phyloP scores from a whole-genome alignment of 2,797 vertebrate species.

The Garrulus glandarius region DNA sequence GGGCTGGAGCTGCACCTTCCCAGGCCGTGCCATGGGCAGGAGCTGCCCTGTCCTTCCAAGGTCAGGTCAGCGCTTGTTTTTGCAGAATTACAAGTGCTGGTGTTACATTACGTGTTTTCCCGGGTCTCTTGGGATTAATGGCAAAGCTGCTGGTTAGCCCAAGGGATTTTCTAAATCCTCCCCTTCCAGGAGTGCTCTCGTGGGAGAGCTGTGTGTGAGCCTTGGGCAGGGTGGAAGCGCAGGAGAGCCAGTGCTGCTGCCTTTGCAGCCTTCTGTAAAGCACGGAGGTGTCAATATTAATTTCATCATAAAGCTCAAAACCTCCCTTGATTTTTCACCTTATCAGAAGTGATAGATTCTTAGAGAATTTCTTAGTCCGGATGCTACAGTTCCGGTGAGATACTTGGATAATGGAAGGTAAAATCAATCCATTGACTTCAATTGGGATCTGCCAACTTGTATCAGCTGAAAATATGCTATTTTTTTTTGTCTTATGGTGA shows the following conservation, averaged over 20 bases:
- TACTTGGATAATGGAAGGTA: neutral
- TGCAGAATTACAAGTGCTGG: neutral
- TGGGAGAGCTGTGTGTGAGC: neutral
- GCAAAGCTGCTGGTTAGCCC: neutral
- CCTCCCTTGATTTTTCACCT: neutral
- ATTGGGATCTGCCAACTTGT: neutral
- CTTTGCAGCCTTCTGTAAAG: neutral
- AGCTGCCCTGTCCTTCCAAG: neutral
- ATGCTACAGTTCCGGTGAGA: neutral
- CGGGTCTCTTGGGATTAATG: neutral
- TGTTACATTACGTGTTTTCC: neutral
- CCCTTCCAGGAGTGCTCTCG: rapidly evolving
- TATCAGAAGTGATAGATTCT: neutral
- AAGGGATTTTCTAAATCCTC: neutral
- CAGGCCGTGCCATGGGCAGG: rapidly evolving
- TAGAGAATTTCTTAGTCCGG: neutral
- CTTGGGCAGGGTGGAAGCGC: neutral
- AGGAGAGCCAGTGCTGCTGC: neutral
- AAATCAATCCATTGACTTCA: neutral
- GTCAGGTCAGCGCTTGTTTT: rapidly evolving
- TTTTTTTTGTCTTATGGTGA: conserved; percentile 30
- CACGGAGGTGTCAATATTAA: neutral
- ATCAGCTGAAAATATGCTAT: neutral
- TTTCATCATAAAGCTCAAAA: neutral
- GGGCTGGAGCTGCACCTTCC: neutral